Evolutionary conservation across 2,888 invertebrate species (phyloP), one percentile per base, ranked within the genome.

Genomic region (Mycalesis mineus): DNA sequence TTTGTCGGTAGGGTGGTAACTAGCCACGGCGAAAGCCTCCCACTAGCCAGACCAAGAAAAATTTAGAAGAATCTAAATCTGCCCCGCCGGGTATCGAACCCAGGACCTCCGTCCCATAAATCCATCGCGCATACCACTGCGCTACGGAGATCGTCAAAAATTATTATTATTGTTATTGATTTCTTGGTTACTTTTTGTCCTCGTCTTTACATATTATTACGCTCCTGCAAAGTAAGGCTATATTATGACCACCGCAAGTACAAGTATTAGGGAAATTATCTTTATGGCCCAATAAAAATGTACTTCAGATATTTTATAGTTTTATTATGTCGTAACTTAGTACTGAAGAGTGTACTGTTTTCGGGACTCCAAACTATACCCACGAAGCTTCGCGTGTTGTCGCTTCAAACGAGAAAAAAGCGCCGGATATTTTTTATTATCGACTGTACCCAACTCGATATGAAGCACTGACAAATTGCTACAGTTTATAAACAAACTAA

Each of bases 401-500:
- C 77, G 72, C 81, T 72, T 73, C 80, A 83, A 84, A 82, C 72
- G 77, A 80, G 75, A 84, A 86, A 87, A 84, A 72, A 71, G 52
- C 68, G 62, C 66, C 64, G 65, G 68, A 72, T 77, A 75, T 71
- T 78, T 84, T 83, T 82, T 83, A 82, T 80, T 87, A 88, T 87
- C 80, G 86, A 83, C 82, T 85, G 76, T 82, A 73, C 77, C 74
- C 72, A 73, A 73, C 74, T 77, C 79, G 80, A 83, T 85, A 78
- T 74, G 76, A 77, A 75, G 78, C 78, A 75, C 83, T 87, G 87
- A 87, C 82, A 88, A 88, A 87, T 85, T 78, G 84, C 83, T 79
- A 78, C 72, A 71, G 80, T 78, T 83, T 80, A 82, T 76, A 69
- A 80, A 74, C 69, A 72, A 75, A 70, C 22, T 22, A 22, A 5